These are phyloP conservation scores for Auanema sp. DNA, from an alignment of 2,888 invertebrate species.

Conservation along the genomic window DNA sequence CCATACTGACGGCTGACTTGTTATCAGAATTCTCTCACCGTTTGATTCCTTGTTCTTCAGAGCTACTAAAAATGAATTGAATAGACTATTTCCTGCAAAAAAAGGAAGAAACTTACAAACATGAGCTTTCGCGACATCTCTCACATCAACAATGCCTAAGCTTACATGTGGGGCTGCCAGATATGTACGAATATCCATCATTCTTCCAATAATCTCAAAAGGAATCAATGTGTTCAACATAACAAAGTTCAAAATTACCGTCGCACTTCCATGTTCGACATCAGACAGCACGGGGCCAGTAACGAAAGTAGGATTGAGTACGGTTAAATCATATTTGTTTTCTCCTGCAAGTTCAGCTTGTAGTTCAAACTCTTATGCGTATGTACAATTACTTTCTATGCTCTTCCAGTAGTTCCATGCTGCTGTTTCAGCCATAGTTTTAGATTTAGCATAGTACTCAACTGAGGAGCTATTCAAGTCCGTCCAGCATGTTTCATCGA, in stretches of 20 bases:
- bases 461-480: conserved; percentile 25
- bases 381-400: conserved; percentile 1
- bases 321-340: conserved; percentile 36
- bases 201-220: conserved; percentile 35
- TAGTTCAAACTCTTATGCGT: not conserved
- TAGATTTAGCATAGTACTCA: conserved; percentile 44
- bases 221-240: not conserved
- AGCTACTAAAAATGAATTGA: not conserved
- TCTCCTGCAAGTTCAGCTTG: not conserved
- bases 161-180: conserved; percentile 51
- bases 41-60: conserved; percentile 64
- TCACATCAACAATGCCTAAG: conserved; percentile 67
- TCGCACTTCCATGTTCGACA: conserved; percentile 44
- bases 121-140: conserved; percentile 68
- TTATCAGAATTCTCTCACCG: conserved; percentile 66
- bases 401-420: conserved; percentile 45
- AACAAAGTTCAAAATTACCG: conserved; percentile 10
- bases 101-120: conserved; percentile 14
- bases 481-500: conserved; percentile 48
- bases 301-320: conserved; percentile 45
- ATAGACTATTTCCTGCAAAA: not conserved
- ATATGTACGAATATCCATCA: conserved; percentile 44
- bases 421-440: conserved; percentile 44
- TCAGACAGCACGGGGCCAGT: conserved; percentile 44
- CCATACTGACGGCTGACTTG: conserved; percentile 66